Percentiles rank a stretch among this genome's conserved stretches.
phyloP scores from a whole-genome alignment of 2,797 vertebrate genomes.

The Phalloptychus januarius region DNA sequence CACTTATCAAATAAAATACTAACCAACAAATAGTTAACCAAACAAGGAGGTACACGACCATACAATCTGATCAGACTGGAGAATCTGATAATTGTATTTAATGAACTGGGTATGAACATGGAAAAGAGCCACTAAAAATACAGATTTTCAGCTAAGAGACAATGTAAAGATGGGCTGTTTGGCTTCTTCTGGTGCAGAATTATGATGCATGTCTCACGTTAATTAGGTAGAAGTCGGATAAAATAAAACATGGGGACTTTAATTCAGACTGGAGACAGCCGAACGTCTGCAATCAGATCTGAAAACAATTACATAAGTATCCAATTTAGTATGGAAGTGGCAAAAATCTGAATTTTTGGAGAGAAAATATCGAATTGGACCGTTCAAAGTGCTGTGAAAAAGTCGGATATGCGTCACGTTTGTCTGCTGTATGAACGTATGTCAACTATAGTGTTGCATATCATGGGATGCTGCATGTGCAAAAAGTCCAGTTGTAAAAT shows the following conservation, averaged over 20 bases:
- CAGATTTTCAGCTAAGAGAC: neutral
- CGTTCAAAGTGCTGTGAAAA: neutral
- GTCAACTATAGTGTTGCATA: neutral
- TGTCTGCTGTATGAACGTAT: neutral
- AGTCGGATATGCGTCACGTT: neutral
- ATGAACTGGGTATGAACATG: slow-evolving; percentile 68
- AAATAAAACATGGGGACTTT: neutral
- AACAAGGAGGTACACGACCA: slow-evolving; percentile 72
- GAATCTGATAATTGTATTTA: slow-evolving; percentile 80
- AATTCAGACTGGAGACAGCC: neutral
- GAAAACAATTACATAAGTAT: neutral
- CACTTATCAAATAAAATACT: slow-evolving; percentile 51
- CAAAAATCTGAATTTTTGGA: neutral
- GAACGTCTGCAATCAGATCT: neutral
- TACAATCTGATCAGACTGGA: slow-evolving; percentile 81
- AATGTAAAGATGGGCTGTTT: neutral
- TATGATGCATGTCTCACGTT: neutral
- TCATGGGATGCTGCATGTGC: neutral
- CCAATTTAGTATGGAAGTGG: neutral
- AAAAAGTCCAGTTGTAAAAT: neutral
- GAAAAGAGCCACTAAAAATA: slow-evolving; percentile 58
- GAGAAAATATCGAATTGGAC: neutral
- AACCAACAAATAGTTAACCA: slow-evolving; percentile 52
- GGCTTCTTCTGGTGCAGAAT: neutral
- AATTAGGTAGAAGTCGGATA: neutral